Percentiles rank a stretch among this genome's conserved stretches.
Evolutionary conservation across 2,797 vertebrate species (phyloP).

Genomic region (Sebastolobus alascanus): DNA sequence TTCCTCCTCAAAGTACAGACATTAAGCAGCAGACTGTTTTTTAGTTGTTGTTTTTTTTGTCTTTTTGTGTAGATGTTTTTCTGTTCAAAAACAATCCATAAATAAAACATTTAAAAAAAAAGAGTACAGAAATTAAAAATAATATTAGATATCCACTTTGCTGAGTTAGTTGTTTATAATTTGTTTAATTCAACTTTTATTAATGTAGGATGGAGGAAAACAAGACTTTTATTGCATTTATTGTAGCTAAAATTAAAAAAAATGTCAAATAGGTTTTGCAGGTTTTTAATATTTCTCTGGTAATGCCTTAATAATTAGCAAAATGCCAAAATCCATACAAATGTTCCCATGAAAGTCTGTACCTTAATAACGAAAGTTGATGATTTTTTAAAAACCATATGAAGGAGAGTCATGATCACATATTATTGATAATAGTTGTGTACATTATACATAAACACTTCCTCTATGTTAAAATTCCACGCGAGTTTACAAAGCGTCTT

Average conservation of each 20-base stretch:
- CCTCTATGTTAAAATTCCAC: background rate
- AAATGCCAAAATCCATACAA: background rate
- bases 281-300: background rate
- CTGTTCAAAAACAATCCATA: background rate
- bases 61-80: background rate
- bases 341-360: background rate
- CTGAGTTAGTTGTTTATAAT: background rate
- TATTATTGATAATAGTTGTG: background rate
- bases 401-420: background rate
- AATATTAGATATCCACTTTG: background rate
- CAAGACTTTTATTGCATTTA: background rate
- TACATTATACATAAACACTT: background rate
- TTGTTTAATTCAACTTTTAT: background rate
- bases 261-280: background rate
- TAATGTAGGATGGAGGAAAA: background rate
- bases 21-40: background rate
- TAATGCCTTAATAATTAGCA: background rate
- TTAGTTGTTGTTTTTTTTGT: background rate
- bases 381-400: background rate
- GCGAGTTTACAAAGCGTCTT: background rate
- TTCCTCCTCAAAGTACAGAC: background rate
- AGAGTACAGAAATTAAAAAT: background rate
- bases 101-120: background rate
- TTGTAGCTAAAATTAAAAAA: background rate
- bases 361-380: background rate